phyloP scores from a whole-genome alignment of 2,888 invertebrate species.

The Cephus rjabovi region DNA sequence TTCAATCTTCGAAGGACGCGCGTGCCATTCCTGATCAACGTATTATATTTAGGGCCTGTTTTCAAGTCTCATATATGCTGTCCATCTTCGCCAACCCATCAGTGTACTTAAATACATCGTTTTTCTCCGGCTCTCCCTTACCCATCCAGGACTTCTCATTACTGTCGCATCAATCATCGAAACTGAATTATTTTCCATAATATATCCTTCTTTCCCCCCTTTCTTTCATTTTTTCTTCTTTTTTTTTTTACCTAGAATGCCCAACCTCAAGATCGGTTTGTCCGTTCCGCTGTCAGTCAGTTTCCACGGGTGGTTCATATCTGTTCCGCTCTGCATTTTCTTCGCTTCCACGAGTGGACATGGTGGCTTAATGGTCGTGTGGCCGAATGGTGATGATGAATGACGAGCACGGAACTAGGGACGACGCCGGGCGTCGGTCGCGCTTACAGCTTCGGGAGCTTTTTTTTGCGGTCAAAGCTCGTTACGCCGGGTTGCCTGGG shows the following conservation, averaged over 20 bases:
- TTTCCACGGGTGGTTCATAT: neutral
- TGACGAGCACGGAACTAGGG: constrained; percentile 33
- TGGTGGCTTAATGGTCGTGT: constrained; percentile 30
- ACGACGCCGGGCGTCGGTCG: constrained; percentile 34
- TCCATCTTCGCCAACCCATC: neutral
- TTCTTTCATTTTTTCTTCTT: neutral
- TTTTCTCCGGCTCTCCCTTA: neutral
- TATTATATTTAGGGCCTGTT: neutral
- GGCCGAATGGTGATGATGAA: constrained; percentile 42
- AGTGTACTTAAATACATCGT: neutral
- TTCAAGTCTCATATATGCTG: neutral
- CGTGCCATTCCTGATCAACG: neutral
- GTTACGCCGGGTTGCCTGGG: constrained; percentile 41
- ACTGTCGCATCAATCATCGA: neutral
- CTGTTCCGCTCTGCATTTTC: neutral
- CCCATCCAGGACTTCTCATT: neutral
- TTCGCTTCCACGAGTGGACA: neutral
- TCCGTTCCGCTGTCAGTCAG: neutral
- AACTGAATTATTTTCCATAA: neutral
- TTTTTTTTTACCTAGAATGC: neutral
- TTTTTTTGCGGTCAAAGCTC: constrained; percentile 43
- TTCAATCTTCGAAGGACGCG: neutral
- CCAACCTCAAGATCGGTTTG: neutral
- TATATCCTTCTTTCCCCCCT: neutral
- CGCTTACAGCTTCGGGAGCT: constrained; percentile 31